A percentile compares a stretch with the other conserved stretches of the same genome.
Conservation (phyloP, 1,140 invertebrate species). For the Drosophila orosa region DNA sequence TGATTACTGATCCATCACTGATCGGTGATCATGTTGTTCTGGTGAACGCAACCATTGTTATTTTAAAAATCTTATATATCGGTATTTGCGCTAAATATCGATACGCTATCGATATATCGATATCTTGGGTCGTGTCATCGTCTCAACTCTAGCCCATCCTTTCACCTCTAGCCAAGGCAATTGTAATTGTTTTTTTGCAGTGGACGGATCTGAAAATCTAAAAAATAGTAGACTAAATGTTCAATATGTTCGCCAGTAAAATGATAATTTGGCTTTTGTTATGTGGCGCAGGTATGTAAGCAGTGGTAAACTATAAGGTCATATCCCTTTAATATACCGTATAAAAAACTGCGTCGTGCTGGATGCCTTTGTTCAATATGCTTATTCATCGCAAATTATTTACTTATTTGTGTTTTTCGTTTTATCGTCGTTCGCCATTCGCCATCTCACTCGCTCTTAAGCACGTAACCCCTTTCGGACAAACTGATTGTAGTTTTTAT, state of each 20-base stretch:
- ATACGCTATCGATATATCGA: too few species aligned
- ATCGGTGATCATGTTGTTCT: too few species aligned
- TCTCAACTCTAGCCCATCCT: not conserved
- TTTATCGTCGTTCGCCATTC: slow-evolving; percentile 24
- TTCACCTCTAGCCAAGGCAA: not conserved
- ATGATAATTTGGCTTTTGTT: slow-evolving; percentile 59
- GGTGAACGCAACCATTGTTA: too few species aligned
- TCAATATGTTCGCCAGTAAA: slow-evolving; percentile 61
- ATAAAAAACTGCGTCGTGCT: slow-evolving; percentile 34
- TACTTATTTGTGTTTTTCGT: slow-evolving; percentile 57
- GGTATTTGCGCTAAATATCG: too few species aligned
- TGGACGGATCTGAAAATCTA: slow-evolving; percentile 15
- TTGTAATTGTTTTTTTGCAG: slow-evolving; percentile 11
- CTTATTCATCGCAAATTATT: slow-evolving; percentile 74
- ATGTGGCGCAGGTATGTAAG: slow-evolving; percentile 59
- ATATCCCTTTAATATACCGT: not conserved
- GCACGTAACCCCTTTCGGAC: slow-evolving; percentile 58
- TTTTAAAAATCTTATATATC: too few species aligned
- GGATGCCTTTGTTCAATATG: slow-evolving; percentile 67
- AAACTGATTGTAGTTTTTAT: slow-evolving; percentile 23
- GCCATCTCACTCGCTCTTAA: slow-evolving; percentile 44
- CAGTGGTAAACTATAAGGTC: slow-evolving; percentile 5
- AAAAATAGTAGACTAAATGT: slow-evolving; percentile 4
- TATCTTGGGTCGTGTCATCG: too few species aligned
- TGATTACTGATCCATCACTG: too few species aligned